Conservation (phyloP, 2,113 vertebrate species). For the Saccopteryx bilineata region DNA sequence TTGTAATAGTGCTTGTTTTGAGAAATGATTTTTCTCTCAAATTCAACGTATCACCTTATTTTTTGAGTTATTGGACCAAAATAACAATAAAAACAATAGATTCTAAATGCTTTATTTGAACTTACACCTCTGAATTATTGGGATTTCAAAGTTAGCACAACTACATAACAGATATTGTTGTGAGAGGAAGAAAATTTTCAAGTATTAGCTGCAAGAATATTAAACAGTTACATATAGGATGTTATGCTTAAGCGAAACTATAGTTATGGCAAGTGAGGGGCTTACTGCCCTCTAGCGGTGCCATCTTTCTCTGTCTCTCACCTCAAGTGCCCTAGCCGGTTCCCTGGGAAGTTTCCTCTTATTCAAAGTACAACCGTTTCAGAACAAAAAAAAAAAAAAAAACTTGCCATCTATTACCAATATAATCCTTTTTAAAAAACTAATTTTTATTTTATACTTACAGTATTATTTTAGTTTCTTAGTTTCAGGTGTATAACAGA, state of each 20-base stretch:
- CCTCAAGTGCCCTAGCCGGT: too few relatives aligned
- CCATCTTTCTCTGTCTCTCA: background rate
- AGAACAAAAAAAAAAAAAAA: background rate
- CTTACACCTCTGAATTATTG: background rate
- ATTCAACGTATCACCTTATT: background rate
- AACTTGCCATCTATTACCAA: background rate
- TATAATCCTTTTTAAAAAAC: background rate
- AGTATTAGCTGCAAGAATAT: background rate
- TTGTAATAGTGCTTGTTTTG: background rate
- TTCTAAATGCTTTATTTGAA: background rate
- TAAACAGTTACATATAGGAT: background rate
- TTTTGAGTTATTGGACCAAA: conserved; percentile 28
- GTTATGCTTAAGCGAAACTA: background rate
- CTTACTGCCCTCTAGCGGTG: conserved; percentile 67
- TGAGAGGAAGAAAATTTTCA: background rate
- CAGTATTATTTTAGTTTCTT: background rate
- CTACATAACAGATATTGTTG: background rate
- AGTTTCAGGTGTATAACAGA: background rate
- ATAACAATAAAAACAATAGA: conserved; percentile 28
- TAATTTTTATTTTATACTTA: background rate
- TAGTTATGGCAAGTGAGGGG: background rate
- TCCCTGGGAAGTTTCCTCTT: background rate
- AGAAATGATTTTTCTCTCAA: conserved; percentile 25
- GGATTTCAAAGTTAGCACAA: conserved; percentile 36
- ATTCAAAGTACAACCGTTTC: background rate